Evolutionary conservation across 64 coral and sea anemone genomes (phyloP), one percentile per base, ranked within the genome.

Genomic region (Dendronephthya gigantea): DNA sequence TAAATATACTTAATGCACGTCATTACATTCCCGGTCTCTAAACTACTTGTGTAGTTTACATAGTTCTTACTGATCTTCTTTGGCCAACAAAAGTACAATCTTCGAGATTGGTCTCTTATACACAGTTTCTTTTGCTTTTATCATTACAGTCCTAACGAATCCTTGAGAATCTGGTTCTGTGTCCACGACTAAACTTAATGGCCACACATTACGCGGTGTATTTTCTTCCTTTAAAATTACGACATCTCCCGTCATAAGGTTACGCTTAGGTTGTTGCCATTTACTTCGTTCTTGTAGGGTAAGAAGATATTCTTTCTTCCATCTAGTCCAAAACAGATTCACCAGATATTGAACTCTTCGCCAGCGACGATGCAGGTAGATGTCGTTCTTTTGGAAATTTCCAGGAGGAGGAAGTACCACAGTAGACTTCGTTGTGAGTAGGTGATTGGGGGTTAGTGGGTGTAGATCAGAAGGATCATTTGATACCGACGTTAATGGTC

Each of bases 161-260:
- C 58, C 58, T 66, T 66, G 58, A 66, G 58, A 66, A 66, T 66
- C 58, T 66, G 58, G 58, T 66, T 66, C 58, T 66, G 58, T 66
- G 14, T 66, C 58, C 58, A 66, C 58, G 58, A 66, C 58, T 66
- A 66, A 15, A 66, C 58, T 17, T 15, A 66, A 66, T 6, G 58
- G 58, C 58, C 58, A 66, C 58, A 66, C 58, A 66, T 66, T 66
- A 66, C 58, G 58, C 22, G 58, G 58, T 66, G 58, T 66, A 15
- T 66, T 66, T 15, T 66, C 58, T 66, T 66, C 58, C 29, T 66
- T 66, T 66, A 66, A 66, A 66, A 66, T 66, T 66, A 66, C 58
- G 58, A 66, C 58, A 66, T 66, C 58, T 66, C 58, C 58, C 4
- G 58, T 66, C 58, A 66, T 15, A 6, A 66, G 58, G 58, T 66